These are phyloP conservation scores for Platysternon megacephalum DNA, from an alignment of 2,113 vertebrate species.

Conservation along the genomic window DNA sequence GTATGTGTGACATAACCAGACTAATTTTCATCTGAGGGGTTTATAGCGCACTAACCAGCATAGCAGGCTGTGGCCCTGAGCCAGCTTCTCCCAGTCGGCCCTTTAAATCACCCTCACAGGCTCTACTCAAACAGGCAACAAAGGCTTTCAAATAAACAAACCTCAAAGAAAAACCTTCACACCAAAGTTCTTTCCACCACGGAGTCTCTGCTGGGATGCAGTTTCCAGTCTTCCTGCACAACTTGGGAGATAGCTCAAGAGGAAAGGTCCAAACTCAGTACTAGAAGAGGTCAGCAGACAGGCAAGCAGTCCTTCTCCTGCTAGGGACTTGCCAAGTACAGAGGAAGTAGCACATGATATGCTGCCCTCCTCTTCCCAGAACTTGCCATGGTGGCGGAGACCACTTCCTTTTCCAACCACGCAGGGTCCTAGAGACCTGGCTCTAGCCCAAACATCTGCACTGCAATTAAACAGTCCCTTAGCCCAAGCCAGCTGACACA, in stretches of 20 bases:
- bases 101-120: background rate
- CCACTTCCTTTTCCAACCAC: background rate
- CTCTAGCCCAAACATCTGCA: rapidly evolving
- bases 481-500: background rate
- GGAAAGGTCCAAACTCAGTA: background rate
- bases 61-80: background rate
- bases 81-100: too few species aligned
- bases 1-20: background rate
- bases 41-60: background rate
- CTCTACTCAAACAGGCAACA: background rate
- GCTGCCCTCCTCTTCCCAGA: background rate
- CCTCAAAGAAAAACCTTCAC: background rate
- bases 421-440: too few species aligned
- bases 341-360: background rate
- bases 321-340: background rate
- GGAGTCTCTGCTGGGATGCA: background rate
- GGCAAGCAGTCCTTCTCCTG: rapidly evolving
- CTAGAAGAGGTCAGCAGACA: background rate
- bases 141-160: background rate
- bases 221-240: background rate
- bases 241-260: background rate
- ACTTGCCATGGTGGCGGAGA: background rate
- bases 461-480: background rate
- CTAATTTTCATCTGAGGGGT: background rate
- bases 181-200: background rate